Conservation (phyloP, 1,140 invertebrate species). For the Drosophila navojoa region DNA sequence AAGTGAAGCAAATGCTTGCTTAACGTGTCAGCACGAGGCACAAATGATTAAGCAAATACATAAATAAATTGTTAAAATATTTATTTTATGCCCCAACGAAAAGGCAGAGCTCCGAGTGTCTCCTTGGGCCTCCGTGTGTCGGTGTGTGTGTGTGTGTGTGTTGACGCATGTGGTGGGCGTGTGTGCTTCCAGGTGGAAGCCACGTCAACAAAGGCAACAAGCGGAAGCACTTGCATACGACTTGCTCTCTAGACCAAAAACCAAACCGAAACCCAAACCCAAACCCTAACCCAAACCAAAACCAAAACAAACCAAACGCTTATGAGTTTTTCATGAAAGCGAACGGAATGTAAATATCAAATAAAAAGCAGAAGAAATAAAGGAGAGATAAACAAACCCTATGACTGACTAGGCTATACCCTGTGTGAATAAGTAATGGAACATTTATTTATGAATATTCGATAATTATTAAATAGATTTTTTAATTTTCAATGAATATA, state of each 20-base stretch:
- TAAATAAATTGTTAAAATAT: conserved; percentile 54
- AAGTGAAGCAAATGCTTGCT: conserved; percentile 6
- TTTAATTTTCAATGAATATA: too few species aligned
- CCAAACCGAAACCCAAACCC: background rate
- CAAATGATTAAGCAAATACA: conserved; percentile 39
- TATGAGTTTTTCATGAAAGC: conserved; percentile 41
- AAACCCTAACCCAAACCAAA: background rate
- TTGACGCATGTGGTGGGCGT: conserved; percentile 4
- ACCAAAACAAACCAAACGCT: background rate
- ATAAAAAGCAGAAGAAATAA: conserved; percentile 25
- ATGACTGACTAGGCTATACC: conserved; percentile 1
- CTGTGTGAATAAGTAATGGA: background rate
- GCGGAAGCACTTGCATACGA: conserved; percentile 45
- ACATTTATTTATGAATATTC: too few species aligned
- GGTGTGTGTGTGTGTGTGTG: background rate
- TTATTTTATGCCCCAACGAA: conserved; percentile 23
- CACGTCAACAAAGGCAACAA: conserved; percentile 28
- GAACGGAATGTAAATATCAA: conserved; percentile 58
- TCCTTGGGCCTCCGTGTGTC: background rate
- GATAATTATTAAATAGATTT: too few species aligned
- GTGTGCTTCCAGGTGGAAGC: conserved; percentile 3
- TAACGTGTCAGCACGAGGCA: conserved; percentile 13
- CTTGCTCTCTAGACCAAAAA: conserved; percentile 2
- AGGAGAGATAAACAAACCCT: background rate
- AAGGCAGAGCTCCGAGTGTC: conserved; percentile 8